Base-by-base conservation (phyloP, 2,888 invertebrate genomes). In the Resseliella maxima region DNA sequence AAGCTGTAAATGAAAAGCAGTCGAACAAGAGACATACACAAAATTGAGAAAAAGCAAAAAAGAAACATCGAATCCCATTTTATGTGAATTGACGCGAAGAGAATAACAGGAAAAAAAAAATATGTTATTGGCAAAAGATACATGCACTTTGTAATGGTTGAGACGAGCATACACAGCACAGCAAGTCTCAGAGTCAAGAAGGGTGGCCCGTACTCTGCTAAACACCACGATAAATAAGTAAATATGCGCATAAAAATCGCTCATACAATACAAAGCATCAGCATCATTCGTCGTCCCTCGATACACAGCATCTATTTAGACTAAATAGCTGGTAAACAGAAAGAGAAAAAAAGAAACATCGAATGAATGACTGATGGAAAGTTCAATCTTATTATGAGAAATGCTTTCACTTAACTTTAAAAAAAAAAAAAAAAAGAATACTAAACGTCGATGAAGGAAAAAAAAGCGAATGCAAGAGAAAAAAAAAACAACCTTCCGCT, bases 381-480 rank as follows among this genome's bases (percentile, higher is more conserved):
- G 72, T 72, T 72, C 72, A 72, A 72, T 72, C 72, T 72, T 72
- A 72, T 72, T 72, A 72, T 35, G 72, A 31, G 72, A 72, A 72
- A 72, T 72, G 72, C 72, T 72, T 72, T 72, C 72, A 72, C 72
- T 72, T 72, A 72, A 72, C 72, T 72, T 72, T 72, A n/a, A n/a
- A n/a, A n/a, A 31, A 72, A 72, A 31, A 59, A 59, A 15, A 50
- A 15, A 31, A 31, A 72, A 31, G 31, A 31, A 31, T 18, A 35
- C 31, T 59, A 27, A 59, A 15, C 50, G 50, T 50, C 21, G 50
- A 2, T 3, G 27, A 27, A 35, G 18, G 18, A 72, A 72, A 2
- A 8, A 31, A 72, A 31, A 15, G 35, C 31, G 15, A 72, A 72
- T 31, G 72, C n/a, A n/a, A n/a, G n/a, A n/a, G n/a, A n/a, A n/a